phyloP scores from a whole-genome alignment of 2,888 invertebrate species.

The Clistopyga incitator region DNA sequence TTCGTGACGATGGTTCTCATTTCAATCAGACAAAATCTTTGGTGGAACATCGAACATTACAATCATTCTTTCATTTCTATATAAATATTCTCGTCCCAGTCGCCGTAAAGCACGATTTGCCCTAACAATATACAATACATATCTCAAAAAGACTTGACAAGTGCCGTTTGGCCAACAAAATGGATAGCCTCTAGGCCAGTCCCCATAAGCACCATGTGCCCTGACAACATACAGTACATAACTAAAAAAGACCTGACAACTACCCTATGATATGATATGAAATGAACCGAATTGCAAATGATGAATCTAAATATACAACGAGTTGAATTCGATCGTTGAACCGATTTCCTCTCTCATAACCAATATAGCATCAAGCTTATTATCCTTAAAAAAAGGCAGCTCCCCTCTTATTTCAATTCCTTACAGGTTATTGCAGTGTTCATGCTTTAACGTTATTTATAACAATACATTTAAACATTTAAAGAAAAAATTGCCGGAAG shows the following conservation, averaged over 20 bases:
- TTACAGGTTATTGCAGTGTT: background rate
- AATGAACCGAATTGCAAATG: background rate
- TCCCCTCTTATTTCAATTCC: background rate
- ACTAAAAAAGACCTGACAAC: conserved; percentile 1
- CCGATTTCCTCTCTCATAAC: background rate
- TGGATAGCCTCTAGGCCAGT: too few species aligned
- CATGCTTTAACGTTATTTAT: background rate
- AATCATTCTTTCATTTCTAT: too few species aligned
- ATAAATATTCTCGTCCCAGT: too few species aligned
- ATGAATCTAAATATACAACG: background rate
- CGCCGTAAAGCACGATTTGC: too few species aligned
- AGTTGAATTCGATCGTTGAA: background rate
- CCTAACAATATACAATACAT: too few species aligned
- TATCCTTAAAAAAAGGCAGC: background rate
- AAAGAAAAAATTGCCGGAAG: too few species aligned
- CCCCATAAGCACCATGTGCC: conserved; percentile 21
- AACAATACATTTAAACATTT: background rate
- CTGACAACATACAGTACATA: conserved; percentile 4
- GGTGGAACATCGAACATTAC: too few species aligned
- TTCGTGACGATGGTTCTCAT: too few species aligned
- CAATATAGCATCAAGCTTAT: background rate
- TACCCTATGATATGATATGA: too few species aligned
- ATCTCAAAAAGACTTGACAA: too few species aligned
- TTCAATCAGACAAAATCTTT: too few species aligned
- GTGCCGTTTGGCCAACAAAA: too few species aligned